Base-by-base conservation (phyloP, 2,888 invertebrate species). In the Calameuta pallipes region DNA sequence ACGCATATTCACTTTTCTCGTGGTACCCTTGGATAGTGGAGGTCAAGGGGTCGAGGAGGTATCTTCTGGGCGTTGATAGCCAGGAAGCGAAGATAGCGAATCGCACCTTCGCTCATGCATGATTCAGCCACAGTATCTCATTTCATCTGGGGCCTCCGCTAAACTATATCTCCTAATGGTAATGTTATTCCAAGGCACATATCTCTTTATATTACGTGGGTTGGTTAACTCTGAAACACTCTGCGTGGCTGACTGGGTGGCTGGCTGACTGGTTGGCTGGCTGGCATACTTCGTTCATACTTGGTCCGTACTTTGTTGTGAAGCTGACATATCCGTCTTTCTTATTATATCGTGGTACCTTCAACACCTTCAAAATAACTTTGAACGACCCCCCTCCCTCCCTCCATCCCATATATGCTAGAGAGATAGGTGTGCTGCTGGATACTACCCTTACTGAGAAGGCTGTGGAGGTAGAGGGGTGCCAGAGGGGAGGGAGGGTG, bases 151-250 rank as follows among this genome's bases (percentile, higher is more conserved):
- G 86, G 87, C 89, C 89, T 87, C 83, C 85, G 90, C 90, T 91
- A 90, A 91, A 90, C 91, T 90, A 89, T 91, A 91, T 90, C 89
- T 90, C 89, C 90, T 91, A 91, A 91, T 91, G 91, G 90, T 91
- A 91, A 91, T 91, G 89, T 87, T 89, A 91, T 91, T 90, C 90
- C 88, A 85, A 85, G 86, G 89, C 89, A 90, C 91, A 90, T 90
- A 91, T 90, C 90, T 91, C 90, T 91, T 89, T 88, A 91, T 91
- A 91, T 91, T 90, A 90, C 90, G 89, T 88, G 89, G 89, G 84
- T 82, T 83, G 87, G 84, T 81, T 82, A 83, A 30, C 34, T 30
- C n/a, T 12, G 74, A 56, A 56, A 56, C 2, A 56, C 56, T 23
- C 56, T 56, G 56, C 9, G 71, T 71, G 71, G 71, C 71, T 71